Percentiles rank a stretch among this genome's conserved stretches.
Conservation (phyloP, 2,797 vertebrate genomes). For the Falco columbarius region DNA sequence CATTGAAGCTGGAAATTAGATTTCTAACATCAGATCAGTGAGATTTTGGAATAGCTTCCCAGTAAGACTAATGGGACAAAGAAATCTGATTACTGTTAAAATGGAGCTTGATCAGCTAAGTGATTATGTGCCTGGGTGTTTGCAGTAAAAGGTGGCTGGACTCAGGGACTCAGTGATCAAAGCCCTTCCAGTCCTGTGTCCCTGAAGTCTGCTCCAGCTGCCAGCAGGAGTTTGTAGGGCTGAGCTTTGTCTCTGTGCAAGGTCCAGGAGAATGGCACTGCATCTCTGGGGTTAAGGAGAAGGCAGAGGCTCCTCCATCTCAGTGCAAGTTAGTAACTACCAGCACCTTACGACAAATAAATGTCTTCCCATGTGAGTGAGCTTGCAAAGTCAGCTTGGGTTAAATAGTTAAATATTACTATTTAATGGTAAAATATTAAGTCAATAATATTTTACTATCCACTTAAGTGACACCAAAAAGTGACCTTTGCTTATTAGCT, state of each 20-base stretch:
- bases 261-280: background rate
- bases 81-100: constrained; percentile 48
- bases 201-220: background rate
- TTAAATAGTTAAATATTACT: no score
- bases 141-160: background rate
- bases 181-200: background rate
- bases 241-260: background rate
- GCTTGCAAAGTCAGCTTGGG: background rate
- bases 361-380: accelerated
- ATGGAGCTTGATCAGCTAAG: constrained; percentile 36
- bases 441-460: background rate
- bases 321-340: background rate
- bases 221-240: background rate
- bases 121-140: background rate
- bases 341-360: background rate
- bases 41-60: constrained; percentile 47
- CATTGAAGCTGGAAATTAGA: constrained; percentile 51
- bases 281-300: background rate
- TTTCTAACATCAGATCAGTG: constrained; percentile 41
- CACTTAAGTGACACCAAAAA: background rate
- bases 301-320: background rate
- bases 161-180: background rate
- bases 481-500: background rate
- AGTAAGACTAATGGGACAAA: constrained; percentile 50
- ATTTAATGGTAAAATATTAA: background rate